Base-by-base conservation (phyloP, 30 jellyfish, hydroid and myxozoan species). In the Aurelia sp. region DNA sequence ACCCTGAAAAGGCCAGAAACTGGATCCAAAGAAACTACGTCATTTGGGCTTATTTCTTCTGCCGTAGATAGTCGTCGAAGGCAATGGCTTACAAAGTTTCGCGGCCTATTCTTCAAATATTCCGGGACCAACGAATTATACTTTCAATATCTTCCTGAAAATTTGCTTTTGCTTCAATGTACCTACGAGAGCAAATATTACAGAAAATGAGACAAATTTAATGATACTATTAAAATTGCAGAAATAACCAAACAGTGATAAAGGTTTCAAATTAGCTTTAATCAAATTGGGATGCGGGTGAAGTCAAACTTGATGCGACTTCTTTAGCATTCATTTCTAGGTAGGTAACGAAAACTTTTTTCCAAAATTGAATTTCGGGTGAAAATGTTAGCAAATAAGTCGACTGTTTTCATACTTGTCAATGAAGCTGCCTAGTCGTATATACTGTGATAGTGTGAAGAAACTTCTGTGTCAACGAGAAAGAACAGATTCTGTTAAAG, bases 121-220 rank as follows among this genome's bases (percentile, higher is more conserved):
- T 68, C 59, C 27, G 60, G 59, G 48, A 65, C 13, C 76, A 65
- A 65, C 47, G 79, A 68, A 68, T 68, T 68, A 60, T 68, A 68
- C 48, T 68, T 68, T 68, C 60, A 3, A 20, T 68, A 37, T 68
- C 27, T 68, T 68, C 79, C 79, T 59, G 50, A 37, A 37, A 37
- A 37, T 37, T 37, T 37, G 50, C 50, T 37, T 37, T 59, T 59
- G 69, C 69, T 12, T 59, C 27, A 21, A 59, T 6, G 69, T 59
- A 59, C 69, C 69, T 59, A 59, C 21, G 7, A 59, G 27, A 59
- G 12, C 21, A 17, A 37, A 37, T 37, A 7, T 4, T 37, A 37
- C 10, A 37, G 50, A 37, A 37, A 37, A 37, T 37, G 50, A 37
- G 50, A 37, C 50, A 37, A 5, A 37, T 37, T 37, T 7, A 37